Evolutionary conservation across 2,113 vertebrate genomes (phyloP).

Genomic region (Nibea albiflora): DNA sequence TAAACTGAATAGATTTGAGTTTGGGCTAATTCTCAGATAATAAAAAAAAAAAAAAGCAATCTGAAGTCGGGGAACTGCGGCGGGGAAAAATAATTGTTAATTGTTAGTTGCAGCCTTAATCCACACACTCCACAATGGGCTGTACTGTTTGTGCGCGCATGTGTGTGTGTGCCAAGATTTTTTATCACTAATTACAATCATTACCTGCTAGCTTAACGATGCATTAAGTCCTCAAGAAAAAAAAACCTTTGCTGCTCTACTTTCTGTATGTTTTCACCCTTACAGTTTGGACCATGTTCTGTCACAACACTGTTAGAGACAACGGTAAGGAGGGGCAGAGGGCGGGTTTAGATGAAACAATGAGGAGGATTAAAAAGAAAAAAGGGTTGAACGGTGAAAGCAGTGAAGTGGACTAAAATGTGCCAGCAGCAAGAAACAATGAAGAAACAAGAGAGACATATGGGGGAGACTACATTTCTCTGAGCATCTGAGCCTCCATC

Average conservation of each 20-base stretch:
- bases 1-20: background rate
- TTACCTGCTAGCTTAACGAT: constrained; percentile 14
- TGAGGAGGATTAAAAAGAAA: background rate
- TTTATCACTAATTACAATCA: constrained; percentile 12
- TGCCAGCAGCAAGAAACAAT: background rate
- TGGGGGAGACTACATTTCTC: background rate
- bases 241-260: constrained; percentile 21
- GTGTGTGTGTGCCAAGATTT: background rate
- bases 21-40: no score
- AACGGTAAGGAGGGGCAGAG: background rate
- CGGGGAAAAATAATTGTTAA: background rate
- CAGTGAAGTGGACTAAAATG: background rate
- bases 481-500: background rate
- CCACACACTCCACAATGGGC: background rate
- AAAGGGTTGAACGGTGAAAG: background rate
- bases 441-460: background rate
- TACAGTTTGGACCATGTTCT: background rate
- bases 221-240: constrained; percentile 11
- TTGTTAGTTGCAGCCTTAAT: background rate
- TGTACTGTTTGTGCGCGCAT: background rate
- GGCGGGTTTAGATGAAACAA: background rate
- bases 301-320: background rate
- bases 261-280: constrained; percentile 8
- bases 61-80: no score
- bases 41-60: no score